Base-by-base conservation (phyloP, 2,888 invertebrate genomes). In the Spisula solida region DNA sequence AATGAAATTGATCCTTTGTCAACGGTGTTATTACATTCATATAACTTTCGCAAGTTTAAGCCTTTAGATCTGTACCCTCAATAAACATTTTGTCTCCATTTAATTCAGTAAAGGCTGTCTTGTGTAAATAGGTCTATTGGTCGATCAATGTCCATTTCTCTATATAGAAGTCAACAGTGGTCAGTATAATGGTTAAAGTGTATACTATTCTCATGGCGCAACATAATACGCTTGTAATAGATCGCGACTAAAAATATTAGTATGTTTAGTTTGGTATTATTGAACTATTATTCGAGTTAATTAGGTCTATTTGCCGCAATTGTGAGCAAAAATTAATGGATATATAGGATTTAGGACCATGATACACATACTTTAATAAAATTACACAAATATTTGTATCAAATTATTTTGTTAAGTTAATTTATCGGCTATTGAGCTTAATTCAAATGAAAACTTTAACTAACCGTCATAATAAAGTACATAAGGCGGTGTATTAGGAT, bases 1-100 rank as follows among this genome's bases (percentile, higher is more conserved):
- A 55, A 18, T 18, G 88, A 88, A 92, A 92, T 92, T 92, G 92
- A 89, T 89, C 90, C 60, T 88, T 92, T 92, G 89, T 92, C 81
- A 78, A n/a, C 20, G 41, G 56, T 81, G 56, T 75, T 78, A 81
- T 81, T 56, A 86, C 79, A 87, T 87, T 86, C 81, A 56, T 88
- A 85, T 78, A 81, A 87, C 82, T 87, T 90, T 91, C 91, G 78
- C 91, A 88, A 88, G 56, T 88, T 91, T 81, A 80, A 29, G 79
- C 70, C 82, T 66, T 83, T 84, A 51, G 78, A 83, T 88, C 88
- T 82, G 79, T 78, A 60, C 79, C 80, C 86, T 88, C 85, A 66
- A 79, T 88, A 88, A 82, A 88, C 85, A 88, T 78, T 86, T 79
- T 66, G 66, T 82, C 82, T 86, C 47, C 70, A 75, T 88, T 81